These are phyloP conservation scores for Scatophagus argus DNA, from an alignment of 2,113 vertebrate genomes.

Conservation along the genomic window DNA sequence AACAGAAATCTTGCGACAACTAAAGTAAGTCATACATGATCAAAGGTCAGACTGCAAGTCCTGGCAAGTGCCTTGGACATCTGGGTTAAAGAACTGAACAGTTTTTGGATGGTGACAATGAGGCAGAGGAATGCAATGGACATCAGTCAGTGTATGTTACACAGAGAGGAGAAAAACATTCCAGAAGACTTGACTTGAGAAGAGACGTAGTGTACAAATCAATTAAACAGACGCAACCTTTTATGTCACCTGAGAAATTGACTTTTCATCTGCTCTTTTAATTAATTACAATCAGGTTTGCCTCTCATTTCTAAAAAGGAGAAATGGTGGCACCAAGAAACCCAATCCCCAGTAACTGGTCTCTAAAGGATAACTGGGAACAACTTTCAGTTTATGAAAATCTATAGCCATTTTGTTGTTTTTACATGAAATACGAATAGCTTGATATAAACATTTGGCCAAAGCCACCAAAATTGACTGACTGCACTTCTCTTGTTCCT, in stretches of 20 bases:
- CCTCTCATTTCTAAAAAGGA: not conserved
- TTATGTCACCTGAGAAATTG: not conserved
- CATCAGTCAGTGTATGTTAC: no score
- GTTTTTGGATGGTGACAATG: not conserved
- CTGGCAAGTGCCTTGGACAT: not conserved
- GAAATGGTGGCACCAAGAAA: not conserved
- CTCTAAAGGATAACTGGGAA: not conserved
- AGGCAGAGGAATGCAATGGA: not conserved
- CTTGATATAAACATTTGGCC: not conserved
- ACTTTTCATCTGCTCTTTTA: conserved; percentile 1
- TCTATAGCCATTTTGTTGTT: not conserved
- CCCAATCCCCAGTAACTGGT: not conserved
- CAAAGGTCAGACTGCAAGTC: not conserved
- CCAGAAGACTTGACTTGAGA: not conserved
- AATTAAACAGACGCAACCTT: not conserved
- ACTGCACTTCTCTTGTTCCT: not conserved
- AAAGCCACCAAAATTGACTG: not conserved
- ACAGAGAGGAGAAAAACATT: no score
- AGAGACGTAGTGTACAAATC: not conserved
- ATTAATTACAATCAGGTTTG: not conserved
- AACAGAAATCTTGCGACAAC: not conserved
- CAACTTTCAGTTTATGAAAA: conserved; percentile 10
- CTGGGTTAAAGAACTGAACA: not conserved
- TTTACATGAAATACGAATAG: not conserved
- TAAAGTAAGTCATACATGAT: not conserved